These are phyloP conservation scores for Anthoptus insignis DNA, from an alignment of 2,888 invertebrate species.

Conservation along the genomic window DNA sequence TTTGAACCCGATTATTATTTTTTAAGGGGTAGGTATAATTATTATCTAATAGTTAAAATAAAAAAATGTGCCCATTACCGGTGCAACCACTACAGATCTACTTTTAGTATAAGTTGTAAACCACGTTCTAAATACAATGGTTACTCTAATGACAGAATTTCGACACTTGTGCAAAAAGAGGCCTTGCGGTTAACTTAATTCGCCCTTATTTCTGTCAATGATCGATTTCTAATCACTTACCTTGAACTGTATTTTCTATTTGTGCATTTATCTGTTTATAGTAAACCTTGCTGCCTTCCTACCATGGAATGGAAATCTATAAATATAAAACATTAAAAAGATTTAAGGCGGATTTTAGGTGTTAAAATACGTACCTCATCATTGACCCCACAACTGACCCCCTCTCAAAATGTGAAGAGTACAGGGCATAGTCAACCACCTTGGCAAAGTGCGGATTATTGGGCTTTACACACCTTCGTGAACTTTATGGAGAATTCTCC, in stretches of 20 bases:
- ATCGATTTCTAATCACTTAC: slow-evolving; percentile 74
- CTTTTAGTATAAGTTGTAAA: background rate
- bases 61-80: background rate
- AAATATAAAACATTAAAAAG: background rate
- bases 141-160: slow-evolving; percentile 54
- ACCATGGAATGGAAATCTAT: slow-evolving; percentile 24
- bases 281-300: slow-evolving; percentile 22
- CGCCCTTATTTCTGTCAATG: slow-evolving; percentile 72
- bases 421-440: too few relatives aligned
- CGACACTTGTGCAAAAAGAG: slow-evolving; percentile 71
- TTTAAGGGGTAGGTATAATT: too few relatives aligned
- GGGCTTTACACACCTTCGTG: too few relatives aligned
- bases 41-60: too few relatives aligned
- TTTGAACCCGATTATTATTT: too few relatives aligned
- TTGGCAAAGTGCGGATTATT: too few relatives aligned
- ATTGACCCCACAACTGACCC: too few relatives aligned
- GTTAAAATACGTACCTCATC: background rate
- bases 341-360: background rate
- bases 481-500: too few relatives aligned
- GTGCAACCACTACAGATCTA: background rate
- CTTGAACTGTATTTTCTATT: slow-evolving; percentile 71
- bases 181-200: slow-evolving; percentile 70
- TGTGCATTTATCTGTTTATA: slow-evolving; percentile 38
- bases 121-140: slow-evolving; percentile 18
- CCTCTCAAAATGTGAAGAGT: too few relatives aligned